phyloP scores from a whole-genome alignment of 2,113 vertebrate genomes.

The Suncus etruscus region DNA sequence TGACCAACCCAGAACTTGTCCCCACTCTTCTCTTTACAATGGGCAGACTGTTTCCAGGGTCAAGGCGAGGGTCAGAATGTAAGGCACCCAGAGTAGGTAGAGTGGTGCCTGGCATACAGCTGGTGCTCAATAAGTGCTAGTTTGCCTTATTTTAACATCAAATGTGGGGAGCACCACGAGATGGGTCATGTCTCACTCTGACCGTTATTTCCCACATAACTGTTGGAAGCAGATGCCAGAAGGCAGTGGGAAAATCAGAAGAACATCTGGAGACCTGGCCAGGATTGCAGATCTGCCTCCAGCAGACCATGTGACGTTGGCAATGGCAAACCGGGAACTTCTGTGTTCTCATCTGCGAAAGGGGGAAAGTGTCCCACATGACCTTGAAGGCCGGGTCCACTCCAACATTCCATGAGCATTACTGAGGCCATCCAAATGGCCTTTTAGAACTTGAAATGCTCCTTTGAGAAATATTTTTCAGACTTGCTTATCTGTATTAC shows the following conservation, averaged over 20 bases:
- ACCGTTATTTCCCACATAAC: not conserved
- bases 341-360: slow-evolving; percentile 23
- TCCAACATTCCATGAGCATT: not conserved
- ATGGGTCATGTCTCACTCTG: not conserved
- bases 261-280: slow-evolving; percentile 7
- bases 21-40: slow-evolving; percentile 17
- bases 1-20: not conserved
- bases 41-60: not conserved
- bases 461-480: slow-evolving; percentile 2
- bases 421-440: not conserved
- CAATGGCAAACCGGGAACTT: slow-evolving; percentile 29
- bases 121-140: not conserved
- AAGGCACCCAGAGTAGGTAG: not conserved
- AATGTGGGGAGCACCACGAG: not conserved
- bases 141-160: slow-evolving; percentile 23
- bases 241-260: slow-evolving; percentile 36
- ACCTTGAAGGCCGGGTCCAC: not conserved
- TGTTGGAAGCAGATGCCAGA: not conserved
- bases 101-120: not conserved
- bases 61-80: not conserved
- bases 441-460: not conserved
- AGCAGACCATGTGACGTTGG: not conserved
- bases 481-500: slow-evolving; percentile 14
- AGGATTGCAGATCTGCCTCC: not conserved
- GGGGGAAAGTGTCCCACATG: not conserved